Percentiles rank a stretch among this genome's conserved stretches.
These are phyloP conservation scores for Euspilapteryx auroguttella DNA, from an alignment of 2,888 invertebrate genomes.

Conservation along the genomic window DNA sequence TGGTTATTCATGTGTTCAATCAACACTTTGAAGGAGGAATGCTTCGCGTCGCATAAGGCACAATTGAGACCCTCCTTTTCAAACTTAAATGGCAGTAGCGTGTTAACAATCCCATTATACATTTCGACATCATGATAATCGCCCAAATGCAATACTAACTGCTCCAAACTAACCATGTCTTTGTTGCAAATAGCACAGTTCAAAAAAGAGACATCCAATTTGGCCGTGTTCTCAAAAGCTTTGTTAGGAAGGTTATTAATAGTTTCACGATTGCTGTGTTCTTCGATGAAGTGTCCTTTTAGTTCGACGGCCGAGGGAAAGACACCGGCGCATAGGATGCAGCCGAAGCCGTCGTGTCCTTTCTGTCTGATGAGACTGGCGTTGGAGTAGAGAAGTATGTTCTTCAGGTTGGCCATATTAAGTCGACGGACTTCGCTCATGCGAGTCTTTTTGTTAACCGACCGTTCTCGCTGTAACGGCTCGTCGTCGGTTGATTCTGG, in stretches of 20 bases:
- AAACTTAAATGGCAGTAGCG: slow-evolving; percentile 1
- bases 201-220: slow-evolving; percentile 12
- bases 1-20: slow-evolving; percentile 2
- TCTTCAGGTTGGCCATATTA: slow-evolving; percentile 9
- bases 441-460: no score
- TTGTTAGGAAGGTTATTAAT: slow-evolving; percentile 14
- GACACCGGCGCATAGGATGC: slow-evolving; percentile 19
- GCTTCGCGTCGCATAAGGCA: background rate
- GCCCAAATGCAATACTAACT: slow-evolving; percentile 11
- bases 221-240: slow-evolving; percentile 7
- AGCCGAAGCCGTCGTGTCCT: slow-evolving; percentile 21
- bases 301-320: slow-evolving; percentile 17
- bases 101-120: slow-evolving; percentile 5
- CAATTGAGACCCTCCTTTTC: background rate
- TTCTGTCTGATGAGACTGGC: slow-evolving; percentile 24
- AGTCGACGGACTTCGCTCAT: no score
- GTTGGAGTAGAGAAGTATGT: slow-evolving; percentile 23
- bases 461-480: no score
- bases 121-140: slow-evolving; percentile 11
- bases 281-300: slow-evolving; percentile 22
- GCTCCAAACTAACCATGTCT: slow-evolving; percentile 8
- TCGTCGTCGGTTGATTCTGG: no score
- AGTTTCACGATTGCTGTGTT: slow-evolving; percentile 18
- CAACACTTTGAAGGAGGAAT: background rate
- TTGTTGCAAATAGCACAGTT: slow-evolving; percentile 11